Conservation (phyloP, 2,113 vertebrate genomes). For the Ameiurus melas region DNA sequence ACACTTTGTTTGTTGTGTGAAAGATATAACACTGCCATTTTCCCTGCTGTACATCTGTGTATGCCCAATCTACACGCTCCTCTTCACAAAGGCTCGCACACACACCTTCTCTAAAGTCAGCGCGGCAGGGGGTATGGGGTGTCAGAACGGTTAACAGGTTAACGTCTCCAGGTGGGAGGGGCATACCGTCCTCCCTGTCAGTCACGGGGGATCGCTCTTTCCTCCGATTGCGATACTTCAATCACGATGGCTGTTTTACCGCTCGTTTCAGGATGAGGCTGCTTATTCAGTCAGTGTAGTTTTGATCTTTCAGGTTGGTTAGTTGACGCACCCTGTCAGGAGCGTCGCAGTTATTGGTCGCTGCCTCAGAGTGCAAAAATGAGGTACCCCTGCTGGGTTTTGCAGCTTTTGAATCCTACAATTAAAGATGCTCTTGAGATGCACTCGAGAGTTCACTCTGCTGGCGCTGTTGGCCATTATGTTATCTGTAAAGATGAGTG, state of each 20-base stretch:
- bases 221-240: background rate
- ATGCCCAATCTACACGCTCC: background rate
- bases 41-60: background rate
- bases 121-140: background rate
- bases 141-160: too few species aligned
- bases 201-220: background rate
- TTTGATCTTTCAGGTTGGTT: background rate
- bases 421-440: background rate
- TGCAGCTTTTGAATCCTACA: background rate
- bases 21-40: background rate
- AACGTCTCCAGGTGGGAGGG: background rate
- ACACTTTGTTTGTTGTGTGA: background rate
- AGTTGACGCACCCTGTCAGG: too few species aligned
- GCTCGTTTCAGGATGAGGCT: background rate
- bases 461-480: background rate
- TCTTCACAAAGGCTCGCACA: background rate
- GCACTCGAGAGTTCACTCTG: background rate
- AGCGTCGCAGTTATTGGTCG: background rate
- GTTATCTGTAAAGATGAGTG: background rate
- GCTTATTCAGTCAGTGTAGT: background rate
- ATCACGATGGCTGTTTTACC: background rate
- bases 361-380: background rate
- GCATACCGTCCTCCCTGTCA: background rate
- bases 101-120: too few species aligned
- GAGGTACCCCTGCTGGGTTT: background rate